These are phyloP conservation scores for Anabacerthia variegaticeps DNA, from an alignment of 2,797 vertebrate genomes.

Conservation along the genomic window DNA sequence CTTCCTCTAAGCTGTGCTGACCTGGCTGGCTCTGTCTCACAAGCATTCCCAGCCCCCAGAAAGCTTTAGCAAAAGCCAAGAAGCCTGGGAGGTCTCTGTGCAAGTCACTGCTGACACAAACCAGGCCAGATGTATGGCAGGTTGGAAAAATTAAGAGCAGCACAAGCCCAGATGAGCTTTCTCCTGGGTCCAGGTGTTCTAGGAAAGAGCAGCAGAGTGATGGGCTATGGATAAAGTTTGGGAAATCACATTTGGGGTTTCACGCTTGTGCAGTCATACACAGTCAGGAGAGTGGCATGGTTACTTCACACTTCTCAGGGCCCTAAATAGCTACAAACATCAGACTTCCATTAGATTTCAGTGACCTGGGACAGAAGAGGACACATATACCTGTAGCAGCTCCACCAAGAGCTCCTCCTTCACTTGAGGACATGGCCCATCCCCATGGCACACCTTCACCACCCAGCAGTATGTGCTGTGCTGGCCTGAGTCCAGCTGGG, in stretches of 20 bases:
- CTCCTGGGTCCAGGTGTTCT: not conserved
- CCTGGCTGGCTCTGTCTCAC: not conserved
- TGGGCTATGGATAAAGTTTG: not conserved
- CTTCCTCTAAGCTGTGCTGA: not conserved
- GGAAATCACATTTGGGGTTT: not conserved
- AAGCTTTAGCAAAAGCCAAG: not conserved
- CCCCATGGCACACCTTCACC: not conserved
- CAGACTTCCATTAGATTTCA: not conserved
- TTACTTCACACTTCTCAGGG: not conserved
- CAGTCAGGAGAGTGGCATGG: rapidly evolving
- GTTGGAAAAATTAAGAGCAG: not conserved
- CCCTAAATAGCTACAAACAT: not conserved
- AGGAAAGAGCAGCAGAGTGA: not conserved
- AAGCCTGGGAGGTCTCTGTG: not conserved
- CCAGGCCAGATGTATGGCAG: not conserved
- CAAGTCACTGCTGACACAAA: constrained; percentile 8
- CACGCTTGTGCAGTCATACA: not conserved
- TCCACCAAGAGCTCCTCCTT: not conserved
- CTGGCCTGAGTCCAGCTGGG: not conserved
- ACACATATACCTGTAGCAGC: not conserved
- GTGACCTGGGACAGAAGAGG: not conserved
- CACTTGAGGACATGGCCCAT: rapidly evolving
- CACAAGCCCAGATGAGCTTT: not conserved
- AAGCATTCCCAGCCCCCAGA: not conserved
- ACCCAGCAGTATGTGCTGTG: not conserved